These are phyloP conservation scores for Escarpia spicata DNA, from an alignment of 2,888 invertebrate genomes.

Conservation along the genomic window DNA sequence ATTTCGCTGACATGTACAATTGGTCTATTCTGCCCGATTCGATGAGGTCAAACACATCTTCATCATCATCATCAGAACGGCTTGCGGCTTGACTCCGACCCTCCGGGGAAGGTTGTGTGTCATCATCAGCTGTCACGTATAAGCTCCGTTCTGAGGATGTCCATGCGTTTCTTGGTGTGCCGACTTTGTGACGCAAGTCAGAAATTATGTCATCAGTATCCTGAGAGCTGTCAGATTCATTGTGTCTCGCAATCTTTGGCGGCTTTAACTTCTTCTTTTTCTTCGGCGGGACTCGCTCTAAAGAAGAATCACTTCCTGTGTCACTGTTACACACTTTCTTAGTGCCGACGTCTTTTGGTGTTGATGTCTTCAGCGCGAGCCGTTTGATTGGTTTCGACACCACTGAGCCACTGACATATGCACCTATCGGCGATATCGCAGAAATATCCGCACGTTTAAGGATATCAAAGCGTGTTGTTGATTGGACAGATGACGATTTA, in stretches of 20 bases:
- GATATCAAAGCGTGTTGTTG: not conserved
- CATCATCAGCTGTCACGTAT: not conserved
- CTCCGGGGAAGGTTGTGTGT: not conserved
- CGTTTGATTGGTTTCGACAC: not conserved
- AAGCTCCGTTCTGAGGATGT: not conserved
- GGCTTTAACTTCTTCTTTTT: not conserved
- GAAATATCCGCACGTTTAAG: not conserved
- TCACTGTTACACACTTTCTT: not conserved
- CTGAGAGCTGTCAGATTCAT: not conserved
- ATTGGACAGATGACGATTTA: not conserved
- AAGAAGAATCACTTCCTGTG: not conserved
- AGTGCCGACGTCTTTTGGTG: not conserved
- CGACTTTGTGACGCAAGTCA: not conserved
- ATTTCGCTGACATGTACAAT: not conserved
- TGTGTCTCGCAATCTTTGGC: not conserved
- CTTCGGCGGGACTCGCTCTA: not conserved
- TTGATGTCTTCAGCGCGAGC: not conserved
- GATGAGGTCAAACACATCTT: constrained; percentile 8
- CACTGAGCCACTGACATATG: not conserved
- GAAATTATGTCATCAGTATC: not conserved
- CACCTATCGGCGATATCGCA: not conserved
- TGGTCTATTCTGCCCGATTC: not conserved
- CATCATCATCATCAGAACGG: not conserved
- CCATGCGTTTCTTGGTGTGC: not conserved
- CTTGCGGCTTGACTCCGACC: not conserved